Conservation (phyloP, 1,140 invertebrate genomes). For the Dufourea novaeangliae region DNA sequence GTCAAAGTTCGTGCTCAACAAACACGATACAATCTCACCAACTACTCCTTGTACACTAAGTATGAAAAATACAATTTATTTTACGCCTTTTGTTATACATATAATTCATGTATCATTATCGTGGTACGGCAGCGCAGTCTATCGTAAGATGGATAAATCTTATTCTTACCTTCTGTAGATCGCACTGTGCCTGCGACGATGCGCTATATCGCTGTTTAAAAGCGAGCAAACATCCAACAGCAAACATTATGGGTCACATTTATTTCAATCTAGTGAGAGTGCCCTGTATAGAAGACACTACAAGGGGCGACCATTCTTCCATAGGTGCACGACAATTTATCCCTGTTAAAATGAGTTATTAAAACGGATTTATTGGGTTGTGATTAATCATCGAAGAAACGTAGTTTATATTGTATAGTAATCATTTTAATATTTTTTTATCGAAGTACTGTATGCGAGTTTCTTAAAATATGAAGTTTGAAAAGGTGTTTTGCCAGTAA, state of each 20-base stretch:
- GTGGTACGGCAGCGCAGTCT: not conserved
- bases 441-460: not conserved
- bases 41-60: constrained; percentile 93
- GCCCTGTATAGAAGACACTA: constrained; percentile 87
- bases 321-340: constrained; percentile 56
- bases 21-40: constrained; percentile 89
- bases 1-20: constrained; percentile 88
- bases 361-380: not conserved
- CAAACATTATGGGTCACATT: constrained; percentile 90
- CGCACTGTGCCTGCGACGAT: constrained; percentile 93
- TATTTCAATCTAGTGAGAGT: constrained; percentile 93
- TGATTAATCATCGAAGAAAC: not conserved
- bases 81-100: too few relatives aligned
- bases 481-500: not conserved
- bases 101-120: not conserved
- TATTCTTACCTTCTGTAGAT: constrained; percentile 77
- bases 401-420: constrained; percentile 2
- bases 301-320: constrained; percentile 49
- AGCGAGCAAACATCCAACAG: constrained; percentile 85
- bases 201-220: constrained; percentile 92
- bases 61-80: constrained; percentile 76
- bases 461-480: not conserved
- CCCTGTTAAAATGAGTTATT: constrained; percentile 64
- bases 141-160: constrained; percentile 6
- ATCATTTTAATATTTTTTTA: constrained; percentile 47